A percentile compares a stretch with the other conserved stretches of the same genome.
These are phyloP conservation scores for Mycalesis mineus DNA, from an alignment of 2,888 invertebrate genomes.

Conservation along the genomic window DNA sequence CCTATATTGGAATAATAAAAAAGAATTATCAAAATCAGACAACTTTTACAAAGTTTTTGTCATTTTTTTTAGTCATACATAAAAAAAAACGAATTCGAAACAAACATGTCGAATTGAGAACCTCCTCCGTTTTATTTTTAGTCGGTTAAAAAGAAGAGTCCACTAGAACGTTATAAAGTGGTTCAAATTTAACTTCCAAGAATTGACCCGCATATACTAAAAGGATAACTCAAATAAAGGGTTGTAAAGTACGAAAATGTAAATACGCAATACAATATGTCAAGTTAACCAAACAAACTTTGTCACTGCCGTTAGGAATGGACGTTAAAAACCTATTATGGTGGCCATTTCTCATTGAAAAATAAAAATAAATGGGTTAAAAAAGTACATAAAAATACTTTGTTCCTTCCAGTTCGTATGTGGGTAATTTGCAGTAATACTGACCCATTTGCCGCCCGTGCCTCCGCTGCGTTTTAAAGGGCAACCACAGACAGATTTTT, in stretches of 20 bases:
- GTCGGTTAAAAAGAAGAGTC: too few relatives aligned
- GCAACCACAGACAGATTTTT: not conserved
- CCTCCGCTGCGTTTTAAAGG: not conserved
- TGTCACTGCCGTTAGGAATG: slow-evolving; percentile 2
- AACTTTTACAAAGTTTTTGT: too few relatives aligned
- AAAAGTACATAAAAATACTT: slow-evolving; percentile 18
- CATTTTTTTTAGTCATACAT: too few relatives aligned
- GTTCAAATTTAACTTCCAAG: too few relatives aligned
- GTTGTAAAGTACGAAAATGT: not conserved
- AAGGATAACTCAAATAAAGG: not conserved
- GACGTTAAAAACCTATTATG: slow-evolving; percentile 23
- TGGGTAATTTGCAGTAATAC: slow-evolving; percentile 30
- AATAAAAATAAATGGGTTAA: not conserved
- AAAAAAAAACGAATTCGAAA: too few relatives aligned
- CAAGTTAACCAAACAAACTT: slow-evolving; percentile 3
- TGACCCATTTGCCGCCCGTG: slow-evolving; percentile 23
- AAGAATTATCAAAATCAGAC: too few relatives aligned
- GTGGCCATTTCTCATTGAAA: slow-evolving; percentile 15
- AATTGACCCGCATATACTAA: too few relatives aligned
- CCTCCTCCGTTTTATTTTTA: too few relatives aligned
- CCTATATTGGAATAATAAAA: too few relatives aligned
- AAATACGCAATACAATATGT: not conserved
- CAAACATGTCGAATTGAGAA: too few relatives aligned
- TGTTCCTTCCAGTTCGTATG: slow-evolving; percentile 20
- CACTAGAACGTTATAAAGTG: too few relatives aligned